A percentile compares a stretch with the other conserved stretches of the same genome.
Evolutionary conservation across 2,888 invertebrate genomes (phyloP).

Genomic region (Drosophila birchii): DNA sequence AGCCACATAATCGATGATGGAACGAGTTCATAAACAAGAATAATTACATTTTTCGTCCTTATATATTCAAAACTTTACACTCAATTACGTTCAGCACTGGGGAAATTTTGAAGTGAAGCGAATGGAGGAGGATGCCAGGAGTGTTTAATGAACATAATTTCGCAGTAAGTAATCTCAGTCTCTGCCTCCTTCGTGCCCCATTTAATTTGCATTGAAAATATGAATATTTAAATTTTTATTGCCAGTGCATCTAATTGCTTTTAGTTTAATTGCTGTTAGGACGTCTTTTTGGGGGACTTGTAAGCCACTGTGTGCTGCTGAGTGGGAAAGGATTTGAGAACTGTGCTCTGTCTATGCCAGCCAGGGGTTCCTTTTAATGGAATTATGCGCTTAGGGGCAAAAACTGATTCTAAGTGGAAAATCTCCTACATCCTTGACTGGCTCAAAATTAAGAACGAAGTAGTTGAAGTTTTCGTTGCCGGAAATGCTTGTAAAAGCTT

Average conservation of each 20-base stretch:
- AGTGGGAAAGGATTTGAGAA: constrained; percentile 33
- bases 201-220: constrained; percentile 49
- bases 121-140: constrained; percentile 18
- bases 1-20: constrained; percentile 11
- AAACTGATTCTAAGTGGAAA: constrained; percentile 43
- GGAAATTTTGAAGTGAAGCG: constrained; percentile 1
- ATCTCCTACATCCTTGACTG: constrained; percentile 21
- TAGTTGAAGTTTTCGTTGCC: constrained; percentile 22
- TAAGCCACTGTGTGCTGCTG: constrained; percentile 3
- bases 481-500: constrained; percentile 10
- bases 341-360: constrained; percentile 8
- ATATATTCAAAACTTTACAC: constrained; percentile 61
- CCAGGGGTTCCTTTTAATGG: constrained; percentile 45
- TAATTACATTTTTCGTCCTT: constrained; percentile 30
- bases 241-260: constrained; percentile 63
- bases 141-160: constrained; percentile 40
- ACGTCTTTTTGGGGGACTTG: constrained; percentile 17
- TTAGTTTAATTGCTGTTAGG: constrained; percentile 63
- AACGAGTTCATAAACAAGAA: constrained; percentile 21
- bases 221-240: constrained; percentile 65
- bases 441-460: constrained; percentile 9
- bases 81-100: constrained; percentile 44
- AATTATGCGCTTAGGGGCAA: constrained; percentile 47
- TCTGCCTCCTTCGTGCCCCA: not conserved
- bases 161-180: constrained; percentile 47